Conservation (phyloP, 2,888 invertebrate genomes). For the Ormyrus pomaceus region DNA sequence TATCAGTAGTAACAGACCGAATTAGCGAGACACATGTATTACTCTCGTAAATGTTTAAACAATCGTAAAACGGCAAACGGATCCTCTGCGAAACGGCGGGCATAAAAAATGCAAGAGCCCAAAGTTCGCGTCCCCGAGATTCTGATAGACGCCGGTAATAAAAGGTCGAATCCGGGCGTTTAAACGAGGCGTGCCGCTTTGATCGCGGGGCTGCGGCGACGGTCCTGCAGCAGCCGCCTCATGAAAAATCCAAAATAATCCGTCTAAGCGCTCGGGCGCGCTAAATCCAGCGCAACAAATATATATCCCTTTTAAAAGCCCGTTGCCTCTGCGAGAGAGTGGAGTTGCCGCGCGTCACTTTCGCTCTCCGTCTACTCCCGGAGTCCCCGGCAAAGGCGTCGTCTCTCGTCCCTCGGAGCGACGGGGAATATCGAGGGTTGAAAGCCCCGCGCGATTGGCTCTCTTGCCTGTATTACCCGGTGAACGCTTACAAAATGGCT, state of each 20-base stretch:
- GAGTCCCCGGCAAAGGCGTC: too few species aligned
- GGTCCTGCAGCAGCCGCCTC: background rate
- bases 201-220: too few species aligned
- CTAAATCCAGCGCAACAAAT: slow-evolving; percentile 51
- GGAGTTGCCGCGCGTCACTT: slow-evolving; percentile 13
- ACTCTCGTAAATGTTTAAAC: too few species aligned
- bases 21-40: too few species aligned
- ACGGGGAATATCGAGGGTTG: slow-evolving; percentile 55
- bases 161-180: background rate
- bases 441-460: slow-evolving; percentile 58
- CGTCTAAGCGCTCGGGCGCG: slow-evolving; percentile 36
- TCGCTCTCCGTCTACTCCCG: slow-evolving; percentile 12
- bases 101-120: too few species aligned
- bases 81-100: too few species aligned
- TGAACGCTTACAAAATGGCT: slow-evolving; percentile 74
- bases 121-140: background rate
- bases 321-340: background rate
- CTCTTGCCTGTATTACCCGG: slow-evolving; percentile 58
- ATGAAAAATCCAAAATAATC: slow-evolving; percentile 58
- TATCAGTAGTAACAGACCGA: too few species aligned
- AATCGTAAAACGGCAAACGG: too few species aligned
- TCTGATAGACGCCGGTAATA: too few species aligned
- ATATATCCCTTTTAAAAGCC: slow-evolving; percentile 48
- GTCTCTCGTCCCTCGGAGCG: slow-evolving; percentile 16
- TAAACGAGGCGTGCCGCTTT: background rate